Base-by-base conservation (phyloP, 2,797 vertebrate species). In the Antrozous pallidus region DNA sequence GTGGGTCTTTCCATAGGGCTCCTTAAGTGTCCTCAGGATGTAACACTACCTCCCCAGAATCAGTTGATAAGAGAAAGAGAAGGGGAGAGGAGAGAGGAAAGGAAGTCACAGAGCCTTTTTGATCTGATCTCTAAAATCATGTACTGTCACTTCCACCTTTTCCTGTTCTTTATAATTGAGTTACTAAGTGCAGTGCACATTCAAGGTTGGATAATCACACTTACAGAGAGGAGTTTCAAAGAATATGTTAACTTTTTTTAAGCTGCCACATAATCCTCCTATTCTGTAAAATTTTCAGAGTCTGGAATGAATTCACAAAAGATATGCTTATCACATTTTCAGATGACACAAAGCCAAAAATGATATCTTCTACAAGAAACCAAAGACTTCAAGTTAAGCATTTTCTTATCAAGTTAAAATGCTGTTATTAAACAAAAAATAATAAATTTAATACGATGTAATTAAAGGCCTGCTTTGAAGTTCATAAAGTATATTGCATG, bases 391-490 rank as follows among this genome's bases (percentile, higher is more conserved):
- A 24, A 88, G 12, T 31, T 75, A 79, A 91, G 88, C 58, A 81
- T 83, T 94, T 75, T 86, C 67, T 95, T 92, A 73, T 84, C 91
- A 67, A 14, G 24, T 91, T 49, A 58, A 54, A 84, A 92, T 88
- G 42, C 42, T 83, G 8, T 90, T 93, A 77, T 58, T 10, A 96
- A 91, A 93, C 28, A 63, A 93, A 93, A 89, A 88, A n/a, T 17
- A 95, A 69, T 80, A 83, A 8, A 84, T 73, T n/a, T 88, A 83
- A 58, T 54, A 31, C 17, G 28, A 75, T 92, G 38, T 58, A 92
- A 86, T 90, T 92, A 82, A 90, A 94, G 61, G 31, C 17, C 33
- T 49, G 3, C 69, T 92, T 91, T 93, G 75, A 93, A 84, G 58
- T 89, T 94, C 24, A 90, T 51, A 90, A 95, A 51, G 2, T 70